Base-by-base conservation (phyloP, 2,113 vertebrate species). In the Neolamprologus caudopunctatus region DNA sequence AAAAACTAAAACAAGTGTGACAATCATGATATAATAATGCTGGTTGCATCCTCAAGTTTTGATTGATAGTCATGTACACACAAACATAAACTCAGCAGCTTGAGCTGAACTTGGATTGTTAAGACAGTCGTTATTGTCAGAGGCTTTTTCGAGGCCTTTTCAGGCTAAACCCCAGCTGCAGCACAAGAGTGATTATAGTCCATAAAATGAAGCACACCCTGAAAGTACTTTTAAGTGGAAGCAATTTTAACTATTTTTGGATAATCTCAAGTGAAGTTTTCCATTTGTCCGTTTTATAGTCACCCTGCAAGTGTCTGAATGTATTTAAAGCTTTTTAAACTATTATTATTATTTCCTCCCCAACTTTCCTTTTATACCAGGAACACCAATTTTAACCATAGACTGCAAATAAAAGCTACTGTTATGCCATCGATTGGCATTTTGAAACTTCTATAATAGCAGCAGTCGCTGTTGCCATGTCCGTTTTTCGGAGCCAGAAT, bases 21-120 rank as follows among this genome's bases (percentile, higher is more conserved):
- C 80, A 88, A 92, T 92, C 82, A 90, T 78, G 28, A 88, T 47
- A 31, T 85, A 82, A 84, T 91, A 66, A 81, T 78, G 75, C 28
- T 71, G 40, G 12, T 75, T 73, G 53, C 31, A 83, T 88, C 66
- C 81, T 84, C 19, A 33, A 42, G 24, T 31, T 83, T 28, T 91
- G 81, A 92, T 58, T 80, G 85, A 93, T 87, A 37, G 78, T 10
- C 78, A n/a, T 14, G 21, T 21, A 66, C 63, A 88, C 73, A 63
- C 57, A 78, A 50, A 78, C 73, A n/a, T 50, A 11, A 47, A 31
- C 73, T 73, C 57, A 75, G 84, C 51, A 63, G 63, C 17, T 68
- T 26, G 21, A 86, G 31, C 31, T 80, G 33, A 81, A 84, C 66
- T 83, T 81, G 50, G 19, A 55, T 81, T 26, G 37, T 54, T 78